Evolutionary conservation across 2,797 vertebrate species (phyloP), one percentile per base, ranked within the genome.

Genomic region (Gymnoscopelus braueri): DNA sequence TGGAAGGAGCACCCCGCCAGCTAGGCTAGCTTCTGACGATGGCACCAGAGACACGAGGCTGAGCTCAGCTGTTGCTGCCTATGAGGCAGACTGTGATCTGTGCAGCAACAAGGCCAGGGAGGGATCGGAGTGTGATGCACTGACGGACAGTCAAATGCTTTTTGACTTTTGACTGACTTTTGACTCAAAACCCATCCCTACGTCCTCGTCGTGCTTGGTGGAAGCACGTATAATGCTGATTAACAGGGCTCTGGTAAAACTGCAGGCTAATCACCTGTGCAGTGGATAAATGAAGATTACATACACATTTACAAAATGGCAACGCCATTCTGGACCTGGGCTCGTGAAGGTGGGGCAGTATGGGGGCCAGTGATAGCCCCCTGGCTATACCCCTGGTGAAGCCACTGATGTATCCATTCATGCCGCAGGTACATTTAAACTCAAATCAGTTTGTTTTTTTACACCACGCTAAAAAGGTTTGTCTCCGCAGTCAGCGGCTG

Each of bases 381-480:
- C 32, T 5, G 26, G 26, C 19, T 19, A 19, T 19, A 32, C 29
- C 3, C 29, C 3, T 32, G 29, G 29, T 32, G 29, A 32, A 32
- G 29, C 32, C 32, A 35, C 32, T 35, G 5, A 35, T 35, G 32
- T 5, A 35, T 35, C 32, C 32, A 35, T 59, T 64, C n/a, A 47
- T 53, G 65, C 50, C 72, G 24, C 52, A 65, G 70, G 74, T 14
- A 23, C 69, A 63, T 54, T 71, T 75, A 69, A 75, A 81, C 69
- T 69, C 72, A 63, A 58, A 23, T 14, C 68, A 60, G 65, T 72
- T 60, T 70, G 71, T 62, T 70, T 63, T 78, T 78, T 82, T 84
- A 62, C 55, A 83, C 77, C n/a, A 65, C 77, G 63, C 81, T 75
- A 78, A 88, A 85, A 84, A 78, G 79, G 72, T 76, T 67, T 24